Percentiles rank a stretch among this genome's conserved stretches.
Conservation (phyloP, 2,888 invertebrate species). For the Heliconius charithonia region DNA sequence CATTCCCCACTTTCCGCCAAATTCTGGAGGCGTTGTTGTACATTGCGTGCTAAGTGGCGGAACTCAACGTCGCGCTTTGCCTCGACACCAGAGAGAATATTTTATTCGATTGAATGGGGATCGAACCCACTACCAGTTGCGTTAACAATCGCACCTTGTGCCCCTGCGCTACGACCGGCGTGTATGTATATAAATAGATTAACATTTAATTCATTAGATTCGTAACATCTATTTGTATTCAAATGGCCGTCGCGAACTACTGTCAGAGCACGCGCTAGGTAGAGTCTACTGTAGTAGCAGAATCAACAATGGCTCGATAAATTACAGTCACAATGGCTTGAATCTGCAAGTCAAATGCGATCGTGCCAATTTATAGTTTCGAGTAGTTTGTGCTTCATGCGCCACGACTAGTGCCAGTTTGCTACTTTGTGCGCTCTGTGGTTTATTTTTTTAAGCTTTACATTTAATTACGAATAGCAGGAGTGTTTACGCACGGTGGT, state of each 20-base stretch:
- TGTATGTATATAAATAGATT: neutral
- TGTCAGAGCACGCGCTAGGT: neutral
- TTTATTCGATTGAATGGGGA: too few relatives aligned
- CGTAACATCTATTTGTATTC: constrained; percentile 22
- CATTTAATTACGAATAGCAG: neutral
- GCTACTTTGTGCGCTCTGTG: neutral
- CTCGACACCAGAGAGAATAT: too few relatives aligned
- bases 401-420: neutral
- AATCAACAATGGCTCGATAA: constrained; percentile 31
- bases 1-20: too few relatives aligned
- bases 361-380: constrained; percentile 36
- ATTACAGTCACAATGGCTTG: constrained; percentile 29
- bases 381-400: constrained; percentile 16
- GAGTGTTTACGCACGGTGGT: too few relatives aligned
- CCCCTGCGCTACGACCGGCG: too few relatives aligned
- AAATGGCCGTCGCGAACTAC: constrained; percentile 10
- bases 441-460: neutral
- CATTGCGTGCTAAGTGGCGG: too few relatives aligned
- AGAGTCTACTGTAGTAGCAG: constrained; percentile 7
- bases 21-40: too few relatives aligned
- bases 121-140: too few relatives aligned
- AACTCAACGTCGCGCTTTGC: too few relatives aligned
- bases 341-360: constrained; percentile 39
- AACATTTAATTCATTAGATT: constrained; percentile 13
- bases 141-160: too few relatives aligned